Percentiles rank a stretch among this genome's conserved stretches.
phyloP scores from a whole-genome alignment of 2,113 vertebrate species.

The Proterorhinus semilunaris region DNA sequence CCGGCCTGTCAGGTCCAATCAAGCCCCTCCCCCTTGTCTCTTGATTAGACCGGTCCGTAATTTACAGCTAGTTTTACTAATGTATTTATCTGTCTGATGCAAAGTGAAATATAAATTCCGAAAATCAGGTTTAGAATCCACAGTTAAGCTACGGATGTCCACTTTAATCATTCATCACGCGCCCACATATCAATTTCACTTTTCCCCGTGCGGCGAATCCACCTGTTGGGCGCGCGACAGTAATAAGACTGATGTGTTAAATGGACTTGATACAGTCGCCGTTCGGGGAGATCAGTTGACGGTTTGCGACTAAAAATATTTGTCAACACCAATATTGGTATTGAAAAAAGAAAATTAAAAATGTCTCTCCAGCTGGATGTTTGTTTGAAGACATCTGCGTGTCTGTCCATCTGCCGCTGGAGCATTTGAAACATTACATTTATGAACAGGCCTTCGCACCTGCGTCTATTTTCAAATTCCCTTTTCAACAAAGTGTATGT shows the following conservation, averaged over 20 bases:
- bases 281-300: constrained; percentile 34
- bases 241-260: constrained; percentile 39
- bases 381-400: constrained; percentile 18
- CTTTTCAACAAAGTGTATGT: background rate
- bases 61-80: too few relatives aligned
- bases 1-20: too few relatives aligned
- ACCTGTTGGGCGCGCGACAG: constrained; percentile 47
- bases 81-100: too few relatives aligned
- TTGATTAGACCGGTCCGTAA: too few relatives aligned
- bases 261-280: constrained; percentile 14
- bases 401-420: background rate
- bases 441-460: background rate
- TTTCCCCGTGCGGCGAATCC: constrained; percentile 30
- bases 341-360: background rate
- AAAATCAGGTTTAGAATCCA: too few relatives aligned
- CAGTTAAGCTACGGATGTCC: too few relatives aligned
- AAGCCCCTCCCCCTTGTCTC: too few relatives aligned
- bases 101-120: too few relatives aligned
- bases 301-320: constrained; percentile 32
- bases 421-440: background rate
- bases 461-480: constrained; percentile 2
- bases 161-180: too few relatives aligned
- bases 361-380: constrained; percentile 25
- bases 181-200: constrained; percentile 13
- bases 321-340: constrained; percentile 43